phyloP scores from a whole-genome alignment of 2,797 vertebrate genomes.

The Myripristis jacobus region DNA sequence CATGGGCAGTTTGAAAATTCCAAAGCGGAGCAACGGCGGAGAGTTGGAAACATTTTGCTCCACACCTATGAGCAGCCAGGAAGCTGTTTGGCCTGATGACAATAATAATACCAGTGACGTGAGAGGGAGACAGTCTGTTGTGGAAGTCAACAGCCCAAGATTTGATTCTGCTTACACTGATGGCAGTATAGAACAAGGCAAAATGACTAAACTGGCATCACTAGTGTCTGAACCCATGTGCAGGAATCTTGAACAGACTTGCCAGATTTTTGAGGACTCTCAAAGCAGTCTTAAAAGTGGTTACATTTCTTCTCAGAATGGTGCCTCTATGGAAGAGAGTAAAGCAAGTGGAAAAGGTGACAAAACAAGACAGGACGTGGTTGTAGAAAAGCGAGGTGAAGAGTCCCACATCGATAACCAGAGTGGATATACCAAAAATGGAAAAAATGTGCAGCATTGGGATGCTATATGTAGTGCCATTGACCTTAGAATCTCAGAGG shows the following conservation, averaged over 20 bases:
- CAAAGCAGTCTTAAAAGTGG: constrained; percentile 5
- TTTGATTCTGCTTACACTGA: constrained; percentile 37
- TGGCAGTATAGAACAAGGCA: constrained; percentile 27
- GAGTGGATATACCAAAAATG: constrained; percentile 36
- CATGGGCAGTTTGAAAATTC: constrained; percentile 74
- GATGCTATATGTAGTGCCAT: constrained; percentile 76
- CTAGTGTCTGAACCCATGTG: constrained; percentile 34
- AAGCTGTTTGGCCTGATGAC: constrained; percentile 44
- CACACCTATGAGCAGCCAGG: constrained; percentile 35
- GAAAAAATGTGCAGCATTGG: constrained; percentile 56
- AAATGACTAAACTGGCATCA: constrained; percentile 5
- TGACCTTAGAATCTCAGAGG: constrained; percentile 83
- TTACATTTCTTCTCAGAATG: constrained; percentile 19
- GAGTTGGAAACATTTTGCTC: constrained; percentile 56
- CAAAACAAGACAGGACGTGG: constrained; percentile 23
- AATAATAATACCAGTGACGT: constrained; percentile 53
- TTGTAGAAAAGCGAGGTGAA: constrained; percentile 8
- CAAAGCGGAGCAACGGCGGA: constrained; percentile 70
- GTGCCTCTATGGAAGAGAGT: constrained; percentile 19
- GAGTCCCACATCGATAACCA: neutral
- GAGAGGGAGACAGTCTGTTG: constrained; percentile 41
- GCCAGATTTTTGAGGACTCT: constrained; percentile 21
- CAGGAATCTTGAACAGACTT: constrained; percentile 29
- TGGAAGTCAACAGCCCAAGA: constrained; percentile 33
- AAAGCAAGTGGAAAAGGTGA: constrained; percentile 5